These are phyloP conservation scores for Serilophus lunatus DNA, from an alignment of 2,113 vertebrate species.

Conservation along the genomic window DNA sequence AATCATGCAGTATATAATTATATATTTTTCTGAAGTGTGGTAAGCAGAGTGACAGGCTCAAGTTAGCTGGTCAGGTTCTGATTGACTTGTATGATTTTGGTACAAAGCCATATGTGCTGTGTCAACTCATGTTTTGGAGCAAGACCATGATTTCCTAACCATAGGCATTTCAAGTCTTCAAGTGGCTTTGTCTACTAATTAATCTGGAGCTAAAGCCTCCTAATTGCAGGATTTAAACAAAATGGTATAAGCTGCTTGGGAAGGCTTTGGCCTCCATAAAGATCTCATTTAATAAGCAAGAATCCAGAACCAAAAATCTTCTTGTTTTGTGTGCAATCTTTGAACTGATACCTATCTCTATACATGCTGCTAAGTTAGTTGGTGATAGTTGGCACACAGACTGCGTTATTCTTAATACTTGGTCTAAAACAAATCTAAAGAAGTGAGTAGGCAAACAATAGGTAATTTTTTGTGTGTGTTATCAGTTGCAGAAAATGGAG, in stretches of 20 bases:
- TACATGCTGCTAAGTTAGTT: neutral
- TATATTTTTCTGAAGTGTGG: neutral
- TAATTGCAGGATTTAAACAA: constrained; percentile 58
- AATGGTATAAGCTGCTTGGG: neutral
- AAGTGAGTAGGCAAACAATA: neutral
- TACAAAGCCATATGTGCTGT: neutral
- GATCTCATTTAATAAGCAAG: neutral
- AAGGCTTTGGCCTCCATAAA: neutral
- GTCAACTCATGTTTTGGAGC: constrained; percentile 12
- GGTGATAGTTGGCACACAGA: neutral
- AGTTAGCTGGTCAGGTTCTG: neutral
- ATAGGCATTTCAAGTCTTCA: neutral
- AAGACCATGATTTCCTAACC: constrained; percentile 1
- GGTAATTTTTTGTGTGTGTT: neutral
- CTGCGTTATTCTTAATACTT: neutral
- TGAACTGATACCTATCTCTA: neutral
- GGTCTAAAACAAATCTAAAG: neutral
- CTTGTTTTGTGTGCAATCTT: neutral
- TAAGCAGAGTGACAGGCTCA: neutral
- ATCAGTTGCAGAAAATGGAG: neutral
- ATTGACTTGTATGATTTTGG: neutral
- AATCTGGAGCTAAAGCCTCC: constrained; percentile 42
- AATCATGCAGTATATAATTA: neutral
- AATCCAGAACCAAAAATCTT: neutral
- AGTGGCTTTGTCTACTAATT: constrained; percentile 40